Conservation (phyloP, 2,888 invertebrate genomes). For the Macroteleia sp. region DNA sequence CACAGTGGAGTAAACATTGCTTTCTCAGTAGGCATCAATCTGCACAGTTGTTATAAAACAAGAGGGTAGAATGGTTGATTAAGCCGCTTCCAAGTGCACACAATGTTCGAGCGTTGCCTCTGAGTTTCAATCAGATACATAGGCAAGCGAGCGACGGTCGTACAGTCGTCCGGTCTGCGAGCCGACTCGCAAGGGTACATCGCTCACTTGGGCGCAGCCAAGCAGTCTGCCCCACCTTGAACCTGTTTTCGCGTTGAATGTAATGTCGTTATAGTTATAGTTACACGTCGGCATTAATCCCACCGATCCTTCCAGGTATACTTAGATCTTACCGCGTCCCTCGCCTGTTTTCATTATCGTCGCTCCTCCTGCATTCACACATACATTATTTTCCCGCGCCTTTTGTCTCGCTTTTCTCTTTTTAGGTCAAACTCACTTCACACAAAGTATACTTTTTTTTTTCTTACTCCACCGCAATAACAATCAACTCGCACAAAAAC, state of each 20-base stretch:
- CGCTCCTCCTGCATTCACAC: too few species aligned
- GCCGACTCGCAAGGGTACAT: conserved; percentile 35
- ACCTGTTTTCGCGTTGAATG: conserved; percentile 63
- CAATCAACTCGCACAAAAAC: too few species aligned
- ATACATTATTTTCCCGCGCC: too few species aligned
- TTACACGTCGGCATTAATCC: conserved; percentile 42
- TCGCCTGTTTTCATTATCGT: too few species aligned
- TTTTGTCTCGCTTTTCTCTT: too few species aligned
- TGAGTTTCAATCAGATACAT: conserved; percentile 73
- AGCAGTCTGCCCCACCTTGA: conserved; percentile 70
- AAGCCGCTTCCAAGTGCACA: conserved; percentile 78
- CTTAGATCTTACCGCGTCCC: too few species aligned
- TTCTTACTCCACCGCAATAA: too few species aligned
- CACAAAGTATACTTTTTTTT: too few species aligned
- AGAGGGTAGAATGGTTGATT: conserved; percentile 76
- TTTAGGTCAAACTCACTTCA: too few species aligned
- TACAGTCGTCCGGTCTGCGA: conserved; percentile 48
- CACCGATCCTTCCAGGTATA: conserved; percentile 29
- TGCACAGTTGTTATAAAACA: conserved; percentile 59
- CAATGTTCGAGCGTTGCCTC: conserved; percentile 72
- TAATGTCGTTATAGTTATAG: conserved; percentile 46
- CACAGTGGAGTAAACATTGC: conserved; percentile 32
- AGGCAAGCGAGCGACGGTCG: conserved; percentile 53
- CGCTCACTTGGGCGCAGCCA: conserved; percentile 61
- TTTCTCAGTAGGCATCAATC: conserved; percentile 61